These are phyloP conservation scores for Bombus fervidus DNA, from an alignment of 1,140 invertebrate species.

Conservation along the genomic window DNA sequence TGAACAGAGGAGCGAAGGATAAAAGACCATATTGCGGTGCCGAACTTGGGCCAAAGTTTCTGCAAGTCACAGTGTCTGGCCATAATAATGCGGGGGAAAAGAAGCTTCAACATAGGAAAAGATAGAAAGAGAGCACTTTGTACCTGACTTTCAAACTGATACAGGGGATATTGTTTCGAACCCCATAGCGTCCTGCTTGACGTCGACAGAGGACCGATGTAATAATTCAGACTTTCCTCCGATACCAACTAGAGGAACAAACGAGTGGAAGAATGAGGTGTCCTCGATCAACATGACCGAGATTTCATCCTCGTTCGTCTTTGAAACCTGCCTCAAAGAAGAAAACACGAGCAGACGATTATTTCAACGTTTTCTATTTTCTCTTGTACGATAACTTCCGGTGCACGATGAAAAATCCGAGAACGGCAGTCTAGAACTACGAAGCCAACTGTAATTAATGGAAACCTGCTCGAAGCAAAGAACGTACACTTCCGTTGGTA, in stretches of 20 bases:
- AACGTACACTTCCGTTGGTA: too few species aligned
- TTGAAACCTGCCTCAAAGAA: neutral
- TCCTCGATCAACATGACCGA: slow-evolving; percentile 52
- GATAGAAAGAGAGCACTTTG: neutral
- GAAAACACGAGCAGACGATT: slow-evolving; percentile 1
- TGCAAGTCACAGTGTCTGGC: slow-evolving; percentile 51
- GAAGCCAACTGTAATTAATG: neutral
- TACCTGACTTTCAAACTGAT: slow-evolving; percentile 15
- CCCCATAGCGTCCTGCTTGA: slow-evolving; percentile 6
- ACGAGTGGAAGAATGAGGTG: slow-evolving; percentile 46
- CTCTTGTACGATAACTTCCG: too few species aligned
- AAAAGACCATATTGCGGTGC: slow-evolving; percentile 45
- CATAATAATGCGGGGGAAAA: slow-evolving; percentile 49
- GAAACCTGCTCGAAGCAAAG: too few species aligned
- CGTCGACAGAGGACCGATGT: slow-evolving; percentile 18
- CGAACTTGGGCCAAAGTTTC: slow-evolving; percentile 54
- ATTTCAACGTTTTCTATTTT: neutral
- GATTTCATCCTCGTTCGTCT: slow-evolving; percentile 18
- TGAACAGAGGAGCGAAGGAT: neutral
- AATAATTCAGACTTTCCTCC: slow-evolving; percentile 43
- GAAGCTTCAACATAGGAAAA: neutral
- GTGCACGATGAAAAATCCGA: slow-evolving; percentile 10
- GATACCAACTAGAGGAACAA: slow-evolving; percentile 28
- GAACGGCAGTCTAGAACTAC: neutral
- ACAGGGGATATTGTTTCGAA: slow-evolving; percentile 26